Evolutionary conservation across 30 jellyfish, hydroid and myxozoan genomes (phyloP).

Genomic region (Aurelia coerulea): DNA sequence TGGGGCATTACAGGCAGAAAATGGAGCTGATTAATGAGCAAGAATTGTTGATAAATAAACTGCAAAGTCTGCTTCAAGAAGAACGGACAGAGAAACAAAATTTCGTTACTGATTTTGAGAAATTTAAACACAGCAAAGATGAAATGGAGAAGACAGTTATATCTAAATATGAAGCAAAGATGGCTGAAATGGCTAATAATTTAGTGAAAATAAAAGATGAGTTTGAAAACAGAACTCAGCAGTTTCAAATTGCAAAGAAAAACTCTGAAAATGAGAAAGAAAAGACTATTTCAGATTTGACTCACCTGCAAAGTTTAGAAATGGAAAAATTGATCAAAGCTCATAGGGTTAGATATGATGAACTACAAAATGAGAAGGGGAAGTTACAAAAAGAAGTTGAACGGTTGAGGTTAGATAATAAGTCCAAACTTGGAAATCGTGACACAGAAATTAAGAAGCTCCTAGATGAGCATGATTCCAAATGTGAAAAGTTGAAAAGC

Average conservation of each 20-base stretch:
- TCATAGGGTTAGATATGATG: conserved; percentile 73
- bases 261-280: conserved; percentile 65
- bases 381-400: conserved; percentile 34
- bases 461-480: conserved; percentile 63
- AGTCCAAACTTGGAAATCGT: conserved; percentile 15
- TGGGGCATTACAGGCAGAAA: conserved; percentile 57
- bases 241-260: conserved; percentile 38
- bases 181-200: conserved; percentile 25
- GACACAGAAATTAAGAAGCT: conserved; percentile 46
- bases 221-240: conserved; percentile 59
- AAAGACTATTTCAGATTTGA: conserved; percentile 17
- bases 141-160: conserved; percentile 33
- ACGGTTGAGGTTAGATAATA: conserved; percentile 9
- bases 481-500: conserved; percentile 64
- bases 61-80: conserved; percentile 59
- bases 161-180: conserved; percentile 55
- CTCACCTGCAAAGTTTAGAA: conserved; percentile 64
- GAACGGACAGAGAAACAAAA: conserved; percentile 57
- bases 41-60: conserved; percentile 31
- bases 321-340: conserved; percentile 76
- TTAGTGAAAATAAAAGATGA: conserved; percentile 49
- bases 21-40: conserved; percentile 59
- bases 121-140: conserved; percentile 10
- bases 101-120: conserved; percentile 40
- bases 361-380: conserved; percentile 48